Evolutionary conservation across 1,140 invertebrate species (phyloP).

Genomic region (Papilio helenus): DNA sequence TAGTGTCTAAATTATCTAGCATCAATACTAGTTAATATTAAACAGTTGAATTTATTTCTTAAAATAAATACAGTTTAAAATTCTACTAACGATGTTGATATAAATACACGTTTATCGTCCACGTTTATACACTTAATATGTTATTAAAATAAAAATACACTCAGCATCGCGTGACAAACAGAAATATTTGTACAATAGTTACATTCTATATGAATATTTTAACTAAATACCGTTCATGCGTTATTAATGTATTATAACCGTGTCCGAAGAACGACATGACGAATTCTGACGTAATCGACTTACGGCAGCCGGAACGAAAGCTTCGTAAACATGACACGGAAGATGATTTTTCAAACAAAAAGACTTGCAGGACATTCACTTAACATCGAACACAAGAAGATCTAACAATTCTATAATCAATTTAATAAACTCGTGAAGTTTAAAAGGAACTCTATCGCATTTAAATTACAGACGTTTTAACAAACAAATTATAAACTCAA

Average conservation of each 20-base stretch:
- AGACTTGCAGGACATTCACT: conserved; percentile 52
- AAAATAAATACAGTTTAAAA: background rate
- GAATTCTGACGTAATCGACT: conserved; percentile 73
- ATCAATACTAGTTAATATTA: background rate
- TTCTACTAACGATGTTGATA: conserved; percentile 5
- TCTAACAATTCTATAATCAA: no score
- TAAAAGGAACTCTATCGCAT: background rate
- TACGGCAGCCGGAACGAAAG: conserved; percentile 54
- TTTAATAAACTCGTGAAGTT: background rate
- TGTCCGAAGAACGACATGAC: conserved; percentile 61
- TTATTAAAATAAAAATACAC: conserved; percentile 3
- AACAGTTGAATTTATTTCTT: background rate
- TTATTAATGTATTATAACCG: conserved; percentile 60
- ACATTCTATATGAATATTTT: conserved; percentile 32
- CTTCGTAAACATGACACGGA: background rate
- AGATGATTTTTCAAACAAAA: background rate
- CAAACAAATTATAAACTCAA: background rate
- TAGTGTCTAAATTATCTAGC: background rate
- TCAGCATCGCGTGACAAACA: conserved; percentile 47
- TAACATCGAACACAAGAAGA: conserved; percentile 17
- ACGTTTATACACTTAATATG: background rate
- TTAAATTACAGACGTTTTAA: background rate
- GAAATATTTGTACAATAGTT: conserved; percentile 45
- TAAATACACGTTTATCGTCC: background rate
- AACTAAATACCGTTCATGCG: conserved; percentile 46